Conservation (phyloP, 1,140 invertebrate species). For the Sarcophaga bullata region DNA sequence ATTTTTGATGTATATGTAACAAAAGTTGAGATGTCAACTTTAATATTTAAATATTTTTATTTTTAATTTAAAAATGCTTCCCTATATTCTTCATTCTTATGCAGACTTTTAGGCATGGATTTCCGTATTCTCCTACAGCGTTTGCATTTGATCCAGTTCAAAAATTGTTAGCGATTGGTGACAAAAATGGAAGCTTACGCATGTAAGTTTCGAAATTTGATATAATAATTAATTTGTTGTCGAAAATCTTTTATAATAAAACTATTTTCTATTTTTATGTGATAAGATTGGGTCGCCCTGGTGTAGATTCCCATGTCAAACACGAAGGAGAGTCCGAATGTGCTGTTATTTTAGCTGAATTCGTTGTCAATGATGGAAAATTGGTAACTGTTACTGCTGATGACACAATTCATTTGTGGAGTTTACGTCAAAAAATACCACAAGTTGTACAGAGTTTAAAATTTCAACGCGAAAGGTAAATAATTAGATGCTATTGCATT, state of each 20-base stretch:
- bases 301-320: constrained; percentile 92
- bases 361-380: constrained; percentile 96
- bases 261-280: not conserved
- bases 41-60: not conserved
- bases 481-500: no score
- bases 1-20: no score
- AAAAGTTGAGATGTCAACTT: no score
- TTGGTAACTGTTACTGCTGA: constrained; percentile 94
- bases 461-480: constrained; percentile 95
- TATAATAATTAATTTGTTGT: no score
- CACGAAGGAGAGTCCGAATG: constrained; percentile 79
- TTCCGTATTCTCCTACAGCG: constrained; percentile 96
- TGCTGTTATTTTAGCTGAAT: constrained; percentile 89
- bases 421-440: constrained; percentile 93
- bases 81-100: no score
- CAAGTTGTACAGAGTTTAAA: constrained; percentile 96
- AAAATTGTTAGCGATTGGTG: constrained; percentile 94
- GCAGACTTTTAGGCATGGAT: constrained; percentile 97
- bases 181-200: constrained; percentile 93
- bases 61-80: not conserved
- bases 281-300: constrained; percentile 91
- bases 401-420: constrained; percentile 97
- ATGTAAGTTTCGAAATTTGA: no score
- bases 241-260: no score
- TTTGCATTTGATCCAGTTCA: constrained; percentile 98